phyloP scores from a whole-genome alignment of 2,888 invertebrate species.

The Drosophila atripex region DNA sequence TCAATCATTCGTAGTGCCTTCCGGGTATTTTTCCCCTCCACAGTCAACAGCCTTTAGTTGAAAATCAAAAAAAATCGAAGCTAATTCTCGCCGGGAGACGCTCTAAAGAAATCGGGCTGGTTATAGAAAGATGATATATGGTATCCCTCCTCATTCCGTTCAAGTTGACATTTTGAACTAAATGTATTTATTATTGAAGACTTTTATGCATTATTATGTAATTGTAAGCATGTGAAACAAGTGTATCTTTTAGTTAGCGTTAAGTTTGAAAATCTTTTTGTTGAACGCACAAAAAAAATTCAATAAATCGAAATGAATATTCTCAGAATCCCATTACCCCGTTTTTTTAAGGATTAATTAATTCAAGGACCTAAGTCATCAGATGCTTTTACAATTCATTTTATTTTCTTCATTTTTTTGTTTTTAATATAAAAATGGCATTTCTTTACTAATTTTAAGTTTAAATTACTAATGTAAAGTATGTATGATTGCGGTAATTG shows the following conservation, averaged over 20 bases:
- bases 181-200: slow-evolving; percentile 54
- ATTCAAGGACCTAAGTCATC: too few relatives aligned
- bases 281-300: slow-evolving; percentile 55
- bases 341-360: too few relatives aligned
- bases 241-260: slow-evolving; percentile 67
- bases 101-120: slow-evolving; percentile 13
- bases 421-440: slow-evolving; percentile 82
- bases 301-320: slow-evolving; percentile 34
- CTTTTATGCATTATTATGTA: slow-evolving; percentile 64
- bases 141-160: slow-evolving; percentile 61
- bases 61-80: slow-evolving; percentile 22
- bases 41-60: slow-evolving; percentile 1
- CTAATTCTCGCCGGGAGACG: slow-evolving; percentile 24
- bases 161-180: slow-evolving; percentile 54
- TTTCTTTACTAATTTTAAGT: slow-evolving; percentile 81
- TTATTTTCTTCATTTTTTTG: slow-evolving; percentile 48
- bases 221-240: slow-evolving; percentile 62
- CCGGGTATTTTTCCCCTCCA: slow-evolving; percentile 36
- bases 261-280: slow-evolving; percentile 62
- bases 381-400: slow-evolving; percentile 46
- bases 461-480: slow-evolving; percentile 80
- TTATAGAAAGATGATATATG: slow-evolving; percentile 25
- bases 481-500: slow-evolving; percentile 58
- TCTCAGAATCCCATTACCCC: slow-evolving; percentile 10
- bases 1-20: slow-evolving; percentile 66